These are phyloP conservation scores for Poecilia latipinna DNA, from an alignment of 2,113 vertebrate species.

Conservation along the genomic window DNA sequence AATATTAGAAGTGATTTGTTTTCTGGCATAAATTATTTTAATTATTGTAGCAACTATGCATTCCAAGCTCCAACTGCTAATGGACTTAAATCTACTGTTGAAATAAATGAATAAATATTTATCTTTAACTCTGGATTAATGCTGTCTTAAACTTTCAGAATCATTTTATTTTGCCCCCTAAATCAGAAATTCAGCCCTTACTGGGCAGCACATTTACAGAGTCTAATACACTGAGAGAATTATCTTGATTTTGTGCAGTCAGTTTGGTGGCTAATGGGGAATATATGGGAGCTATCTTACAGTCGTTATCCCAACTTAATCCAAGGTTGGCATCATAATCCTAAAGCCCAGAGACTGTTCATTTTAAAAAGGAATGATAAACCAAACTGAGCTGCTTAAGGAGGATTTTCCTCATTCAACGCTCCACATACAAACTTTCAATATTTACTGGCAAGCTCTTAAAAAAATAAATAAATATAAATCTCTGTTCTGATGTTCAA, in stretches of 20 bases:
- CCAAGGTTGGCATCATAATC: conserved; percentile 37
- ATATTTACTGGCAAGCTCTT: neutral
- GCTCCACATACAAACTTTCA: neutral
- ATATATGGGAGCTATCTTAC: neutral
- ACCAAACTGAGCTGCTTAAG: conserved; percentile 10
- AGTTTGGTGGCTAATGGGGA: neutral
- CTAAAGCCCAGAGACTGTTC: conserved; percentile 21
- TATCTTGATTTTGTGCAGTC: conserved; percentile 10
- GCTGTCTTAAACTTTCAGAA: neutral
- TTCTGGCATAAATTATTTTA: too few relatives aligned
- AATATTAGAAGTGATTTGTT: too few relatives aligned
- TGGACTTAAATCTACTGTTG: neutral
- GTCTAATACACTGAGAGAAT: neutral
- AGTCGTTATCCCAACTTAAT: conserved; percentile 11
- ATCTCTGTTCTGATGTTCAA: neutral
- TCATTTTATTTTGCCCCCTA: neutral
- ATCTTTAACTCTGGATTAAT: neutral
- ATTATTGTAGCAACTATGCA: too few relatives aligned
- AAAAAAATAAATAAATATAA: neutral
- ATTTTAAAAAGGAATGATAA: conserved; percentile 9
- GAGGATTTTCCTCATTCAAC: conserved; percentile 6
- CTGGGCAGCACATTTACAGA: neutral
- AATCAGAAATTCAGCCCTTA: neutral
- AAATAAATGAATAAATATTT: neutral
- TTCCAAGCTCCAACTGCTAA: neutral